Evolutionary conservation across 2,797 vertebrate genomes (phyloP), one percentile per base, ranked within the genome.

Genomic region (Setipinna tenuifilis): DNA sequence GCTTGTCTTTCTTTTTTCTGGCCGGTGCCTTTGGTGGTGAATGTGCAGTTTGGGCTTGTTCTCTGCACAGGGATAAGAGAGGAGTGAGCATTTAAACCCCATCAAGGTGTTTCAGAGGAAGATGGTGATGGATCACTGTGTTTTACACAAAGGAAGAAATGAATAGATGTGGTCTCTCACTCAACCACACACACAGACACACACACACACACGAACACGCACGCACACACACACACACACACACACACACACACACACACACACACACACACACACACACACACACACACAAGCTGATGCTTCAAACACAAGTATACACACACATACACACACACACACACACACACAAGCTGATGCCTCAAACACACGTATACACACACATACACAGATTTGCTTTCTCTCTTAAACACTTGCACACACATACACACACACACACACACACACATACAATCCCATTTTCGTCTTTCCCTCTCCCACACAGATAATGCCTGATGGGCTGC

Each of bases 351-450:
- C 46, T 12, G 16, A 48, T 48, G 3, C 3, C 57, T 12, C 57
- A 58, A 7, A 58, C 57, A 71, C 28, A 71, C 65, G 31, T 25
- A 71, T 25, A 31, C 65, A 31, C 65, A 68, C 62, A 68, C 62
- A 68, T n/a, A 28, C 62, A 68, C 62, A 28, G n/a, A 68, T n/a
- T 25, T n/a, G 25, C 23, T 25, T 9, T 25, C 23, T 28, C 65
- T 14, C 65, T 28, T 11, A 71, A 23, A 71, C 25, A 71, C 62
- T 25, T n/a, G 25, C 62, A 68, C 23, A 68, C 23, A 68, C 23
- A 71, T 25, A 35, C 65, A 71, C 25, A 71, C 65, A 71, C 25
- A 71, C 65, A 31, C 65, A 71, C 65, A 71, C 65, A 31, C 65
- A 35, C 65, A 31, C 65, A 68, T 23, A 68, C 65, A 71, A 3